Percentiles rank a stretch among this genome's conserved stretches.
Conservation (phyloP, 2,888 invertebrate genomes). For the Meta bourneti region DNA sequence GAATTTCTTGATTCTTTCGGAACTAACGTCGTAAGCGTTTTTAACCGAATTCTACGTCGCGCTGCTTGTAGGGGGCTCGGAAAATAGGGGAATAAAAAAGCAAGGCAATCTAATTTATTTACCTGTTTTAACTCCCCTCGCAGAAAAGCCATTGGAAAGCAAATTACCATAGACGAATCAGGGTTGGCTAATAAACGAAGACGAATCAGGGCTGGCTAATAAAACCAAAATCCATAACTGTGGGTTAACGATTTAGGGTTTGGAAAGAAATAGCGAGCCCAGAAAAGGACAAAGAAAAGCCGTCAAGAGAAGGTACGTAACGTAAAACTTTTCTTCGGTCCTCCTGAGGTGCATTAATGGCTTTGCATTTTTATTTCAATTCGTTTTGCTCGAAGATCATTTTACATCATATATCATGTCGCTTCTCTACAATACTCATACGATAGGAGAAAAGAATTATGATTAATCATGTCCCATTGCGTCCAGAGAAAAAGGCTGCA, state of each 20-base stretch:
- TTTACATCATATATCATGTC: conserved; percentile 64
- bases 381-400: conserved; percentile 58
- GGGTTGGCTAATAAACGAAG: too few species aligned
- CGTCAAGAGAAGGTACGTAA: not conserved
- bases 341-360: conserved; percentile 55
- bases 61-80: not conserved
- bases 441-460: conserved; percentile 52
- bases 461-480: conserved; percentile 62
- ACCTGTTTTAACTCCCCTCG: conserved; percentile 4
- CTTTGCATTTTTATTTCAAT: conserved; percentile 55
- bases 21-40: conserved; percentile 1
- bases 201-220: not conserved
- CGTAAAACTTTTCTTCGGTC: conserved; percentile 49
- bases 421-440: conserved; percentile 37
- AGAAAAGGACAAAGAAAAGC: conserved; percentile 4
- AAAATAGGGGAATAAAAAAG: not conserved
- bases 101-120: conserved; percentile 34
- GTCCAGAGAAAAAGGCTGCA: not conserved
- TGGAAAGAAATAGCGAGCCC: too few species aligned
- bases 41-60: not conserved
- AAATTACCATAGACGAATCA: conserved; percentile 8
- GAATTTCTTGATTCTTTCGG: conserved; percentile 8
- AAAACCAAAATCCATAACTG: conserved; percentile 53
- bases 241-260: too few species aligned
- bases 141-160: not conserved